phyloP scores from a whole-genome alignment of 2,888 invertebrate species.

The Stenurella melanura region DNA sequence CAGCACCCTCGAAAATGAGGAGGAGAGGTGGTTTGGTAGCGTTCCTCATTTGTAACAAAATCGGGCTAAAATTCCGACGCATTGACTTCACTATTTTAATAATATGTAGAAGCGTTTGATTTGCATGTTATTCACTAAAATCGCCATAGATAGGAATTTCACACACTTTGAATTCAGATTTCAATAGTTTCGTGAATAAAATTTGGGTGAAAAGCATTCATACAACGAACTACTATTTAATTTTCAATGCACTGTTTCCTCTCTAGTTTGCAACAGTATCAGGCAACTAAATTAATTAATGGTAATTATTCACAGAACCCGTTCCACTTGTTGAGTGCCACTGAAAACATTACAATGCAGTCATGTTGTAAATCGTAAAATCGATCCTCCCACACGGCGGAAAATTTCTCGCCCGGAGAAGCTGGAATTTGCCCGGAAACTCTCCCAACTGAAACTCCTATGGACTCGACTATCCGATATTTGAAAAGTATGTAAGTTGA shows the following conservation, averaged over 20 bases:
- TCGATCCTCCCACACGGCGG: constrained; percentile 22
- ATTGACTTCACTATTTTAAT: too few species aligned
- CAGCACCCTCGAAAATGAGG: too few species aligned
- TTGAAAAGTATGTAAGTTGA: neutral
- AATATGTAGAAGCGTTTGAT: too few species aligned
- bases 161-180: too few species aligned
- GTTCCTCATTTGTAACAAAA: too few species aligned
- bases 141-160: too few species aligned
- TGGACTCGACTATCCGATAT: neutral
- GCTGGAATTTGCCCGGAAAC: constrained; percentile 15
- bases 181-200: too few species aligned
- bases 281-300: neutral
- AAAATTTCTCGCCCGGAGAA: constrained; percentile 18
- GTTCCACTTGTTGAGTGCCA: constrained; percentile 20
- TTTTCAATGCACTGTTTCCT: neutral
- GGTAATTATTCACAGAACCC: neutral
- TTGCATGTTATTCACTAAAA: too few species aligned
- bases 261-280: neutral
- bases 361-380: constrained; percentile 4
- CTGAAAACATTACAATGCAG: constrained; percentile 21
- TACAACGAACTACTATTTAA: neutral
- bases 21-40: too few species aligned
- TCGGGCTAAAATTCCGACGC: too few species aligned
- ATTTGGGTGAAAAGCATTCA: too few species aligned
- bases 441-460: neutral